Evolutionary conservation across 2,113 vertebrate species (phyloP).

Genomic region (Sinocyclocheilus grahami): DNA sequence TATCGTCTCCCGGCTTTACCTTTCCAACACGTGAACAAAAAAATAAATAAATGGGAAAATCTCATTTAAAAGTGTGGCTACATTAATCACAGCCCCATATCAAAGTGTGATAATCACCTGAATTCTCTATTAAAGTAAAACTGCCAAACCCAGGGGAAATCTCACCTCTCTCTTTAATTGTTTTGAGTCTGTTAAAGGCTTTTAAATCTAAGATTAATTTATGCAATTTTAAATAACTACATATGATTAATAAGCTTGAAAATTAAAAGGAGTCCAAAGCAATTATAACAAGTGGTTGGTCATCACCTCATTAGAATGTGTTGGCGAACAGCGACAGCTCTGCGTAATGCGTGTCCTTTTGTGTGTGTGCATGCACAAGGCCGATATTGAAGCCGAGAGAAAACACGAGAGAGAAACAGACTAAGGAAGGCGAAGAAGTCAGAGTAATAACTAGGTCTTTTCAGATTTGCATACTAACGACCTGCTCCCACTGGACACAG

Average conservation of each 20-base stretch:
- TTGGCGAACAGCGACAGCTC: constrained; percentile 79
- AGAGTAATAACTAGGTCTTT: constrained; percentile 80
- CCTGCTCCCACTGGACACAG: constrained; percentile 72
- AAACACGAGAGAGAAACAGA: constrained; percentile 65
- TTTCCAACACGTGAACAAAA: constrained; percentile 66
- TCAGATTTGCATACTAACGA: constrained; percentile 86
- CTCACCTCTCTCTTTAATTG: constrained; percentile 98
- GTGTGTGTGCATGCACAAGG: constrained; percentile 56
- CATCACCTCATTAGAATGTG: constrained; percentile 97
- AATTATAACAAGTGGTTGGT: constrained; percentile 99
- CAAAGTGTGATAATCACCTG: constrained; percentile 97
- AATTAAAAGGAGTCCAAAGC: constrained; percentile 99
- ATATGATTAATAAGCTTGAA: constrained; percentile 99
- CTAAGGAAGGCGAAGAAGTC: constrained; percentile 79
- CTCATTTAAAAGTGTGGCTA: constrained; percentile 90
- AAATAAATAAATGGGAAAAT: constrained; percentile 72
- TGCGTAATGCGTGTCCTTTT: constrained; percentile 66
- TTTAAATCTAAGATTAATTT: constrained; percentile 99
- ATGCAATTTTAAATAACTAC: constrained; percentile 99
- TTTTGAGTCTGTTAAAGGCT: constrained; percentile 97
- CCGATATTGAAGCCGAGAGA: constrained; percentile 31
- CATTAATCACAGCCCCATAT: constrained; percentile 96
- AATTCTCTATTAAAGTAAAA: constrained; percentile 94
- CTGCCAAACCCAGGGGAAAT: constrained; percentile 94
- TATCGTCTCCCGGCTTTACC: constrained; percentile 84